Base-by-base conservation (phyloP, 2,113 vertebrate species). In the Seriola aureovittata region DNA sequence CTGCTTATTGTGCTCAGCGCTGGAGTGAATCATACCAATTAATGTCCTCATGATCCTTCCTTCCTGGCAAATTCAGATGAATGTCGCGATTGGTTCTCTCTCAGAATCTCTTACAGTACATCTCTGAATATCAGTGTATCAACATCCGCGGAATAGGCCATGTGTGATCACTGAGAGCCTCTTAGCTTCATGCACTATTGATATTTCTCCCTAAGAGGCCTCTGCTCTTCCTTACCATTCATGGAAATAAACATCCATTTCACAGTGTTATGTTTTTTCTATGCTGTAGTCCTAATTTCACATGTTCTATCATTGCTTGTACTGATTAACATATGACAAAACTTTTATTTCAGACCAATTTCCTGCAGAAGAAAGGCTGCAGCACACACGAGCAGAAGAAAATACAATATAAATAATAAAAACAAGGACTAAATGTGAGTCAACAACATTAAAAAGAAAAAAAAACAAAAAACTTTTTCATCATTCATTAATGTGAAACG, bases 1-100 rank as follows among this genome's bases (percentile, higher is more conserved):
- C 89, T 92, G 87, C 69, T 85, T 72, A 69, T 71, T 81, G 80
- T 85, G 78, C 72, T 70, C 48, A 0, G 58, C 0, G 21, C 40
- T 42, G 14, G 25, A 81, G 67, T 87, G 86, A 91, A 87, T 92
- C 79, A 70, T 21, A 69, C 84, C 80, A 90, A 87, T 92, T 92
- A 86, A 87, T 85, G 84, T 87, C 60, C 48, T 85, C 67, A 14
- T 83, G 80, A 85, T 87, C 55, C 88, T 91, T 93, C 88, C 88
- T 92, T 89, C 89, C 89, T 85, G 82, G 52, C 14, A 71, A 80
- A 85, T 81, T 77, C 48, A 19, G 66, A 75, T 89, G 75, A 90
- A 91, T 74, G 75, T 11, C 4, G 0, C 59, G n/a, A 58, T 80
- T 23, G 66, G 55, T 81, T 83, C 70, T 71, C 55, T 69, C 32